Conservation (phyloP, 2,888 invertebrate genomes). For the Synanthedon vespiformis region DNA sequence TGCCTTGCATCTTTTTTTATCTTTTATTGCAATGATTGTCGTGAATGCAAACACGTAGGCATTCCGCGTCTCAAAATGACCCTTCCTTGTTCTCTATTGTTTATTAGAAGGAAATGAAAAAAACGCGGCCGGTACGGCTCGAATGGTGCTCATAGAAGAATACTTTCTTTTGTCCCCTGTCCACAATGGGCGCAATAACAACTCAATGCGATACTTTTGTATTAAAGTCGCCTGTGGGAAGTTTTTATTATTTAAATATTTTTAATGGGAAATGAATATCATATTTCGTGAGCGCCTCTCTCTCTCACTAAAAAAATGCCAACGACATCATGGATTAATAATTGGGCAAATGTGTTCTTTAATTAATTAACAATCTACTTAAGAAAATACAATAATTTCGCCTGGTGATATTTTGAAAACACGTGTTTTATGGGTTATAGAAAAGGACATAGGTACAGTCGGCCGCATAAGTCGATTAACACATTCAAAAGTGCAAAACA, state of each 20-base stretch:
- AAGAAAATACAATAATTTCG: too few species aligned
- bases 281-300: not conserved
- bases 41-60: not conserved
- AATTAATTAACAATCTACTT: too few species aligned
- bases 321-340: too few species aligned
- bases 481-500: too few species aligned
- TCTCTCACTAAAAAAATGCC: not conserved
- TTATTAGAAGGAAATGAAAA: constrained; percentile 4
- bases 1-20: not conserved
- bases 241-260: not conserved
- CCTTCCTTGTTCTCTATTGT: constrained; percentile 3
- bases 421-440: too few species aligned
- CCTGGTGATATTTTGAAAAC: too few species aligned
- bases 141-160: not conserved
- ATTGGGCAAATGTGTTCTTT: too few species aligned
- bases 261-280: not conserved
- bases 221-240: not conserved
- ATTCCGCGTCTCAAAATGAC: not conserved
- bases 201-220: constrained; percentile 1
- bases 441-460: too few species aligned
- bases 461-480: too few species aligned
- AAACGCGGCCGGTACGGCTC: not conserved
- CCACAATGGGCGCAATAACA: not conserved
- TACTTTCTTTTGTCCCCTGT: constrained; percentile 1
- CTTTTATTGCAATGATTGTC: too few species aligned